phyloP scores from a whole-genome alignment of 2,888 invertebrate species.

The Brenthis hecate region DNA sequence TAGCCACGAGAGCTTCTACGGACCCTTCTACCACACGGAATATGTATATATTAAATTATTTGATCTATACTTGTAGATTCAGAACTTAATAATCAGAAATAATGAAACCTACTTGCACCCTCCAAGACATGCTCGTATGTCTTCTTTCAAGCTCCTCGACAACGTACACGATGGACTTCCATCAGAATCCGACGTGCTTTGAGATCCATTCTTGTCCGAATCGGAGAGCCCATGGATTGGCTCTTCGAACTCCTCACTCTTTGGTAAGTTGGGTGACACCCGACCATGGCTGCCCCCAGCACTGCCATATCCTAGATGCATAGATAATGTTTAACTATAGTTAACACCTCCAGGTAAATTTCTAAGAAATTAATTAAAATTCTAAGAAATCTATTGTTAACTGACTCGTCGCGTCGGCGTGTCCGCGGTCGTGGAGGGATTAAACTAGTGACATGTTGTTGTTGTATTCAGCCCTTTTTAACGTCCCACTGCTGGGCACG shows the following conservation, averaged over 20 bases:
- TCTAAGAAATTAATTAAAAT: no score
- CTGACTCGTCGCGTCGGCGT: no score
- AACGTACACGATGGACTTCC: conserved; percentile 68
- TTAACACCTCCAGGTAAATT: no score
- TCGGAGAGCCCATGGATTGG: conserved; percentile 49
- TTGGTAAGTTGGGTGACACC: conserved; percentile 74
- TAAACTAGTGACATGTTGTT: no score
- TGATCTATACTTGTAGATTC: no score
- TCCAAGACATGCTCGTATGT: conserved; percentile 71
- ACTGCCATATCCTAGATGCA: conserved; percentile 67
- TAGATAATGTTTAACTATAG: background rate
- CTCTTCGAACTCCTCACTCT: conserved; percentile 61
- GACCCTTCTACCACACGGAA: background rate
- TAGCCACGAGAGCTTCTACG: no score
- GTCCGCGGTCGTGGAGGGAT: no score
- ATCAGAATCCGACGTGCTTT: conserved; percentile 67
- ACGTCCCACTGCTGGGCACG: no score
- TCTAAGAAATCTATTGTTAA: no score
- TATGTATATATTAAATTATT: background rate
- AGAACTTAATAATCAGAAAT: background rate
- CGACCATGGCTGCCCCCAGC: conserved; percentile 74
- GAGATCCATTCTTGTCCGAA: conserved; percentile 65
- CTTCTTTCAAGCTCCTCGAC: conserved; percentile 72
- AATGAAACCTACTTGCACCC: conserved; percentile 62
- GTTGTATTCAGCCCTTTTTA: no score